phyloP scores from a whole-genome alignment of 2,888 invertebrate species.

The Cylindroiulus punctatus region DNA sequence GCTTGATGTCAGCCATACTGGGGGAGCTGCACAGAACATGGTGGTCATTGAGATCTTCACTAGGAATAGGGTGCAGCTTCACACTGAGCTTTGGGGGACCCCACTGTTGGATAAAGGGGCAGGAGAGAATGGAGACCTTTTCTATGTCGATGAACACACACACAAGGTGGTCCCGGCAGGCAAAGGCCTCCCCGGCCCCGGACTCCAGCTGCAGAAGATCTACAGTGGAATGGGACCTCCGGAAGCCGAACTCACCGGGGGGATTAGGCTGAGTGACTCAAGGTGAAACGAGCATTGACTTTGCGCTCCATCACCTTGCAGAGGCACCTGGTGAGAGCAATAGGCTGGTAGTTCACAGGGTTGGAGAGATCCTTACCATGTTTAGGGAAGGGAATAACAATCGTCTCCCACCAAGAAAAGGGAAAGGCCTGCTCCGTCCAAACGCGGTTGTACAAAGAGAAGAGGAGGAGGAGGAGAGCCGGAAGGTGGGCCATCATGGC shows the following conservation, averaged over 20 bases:
- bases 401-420: background rate
- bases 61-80: background rate
- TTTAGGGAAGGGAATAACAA: background rate
- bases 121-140: background rate
- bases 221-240: background rate
- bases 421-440: background rate
- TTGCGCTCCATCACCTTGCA: constrained; percentile 61
- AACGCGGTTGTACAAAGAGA: background rate
- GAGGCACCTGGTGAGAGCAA: constrained; percentile 61
- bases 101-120: background rate
- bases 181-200: background rate
- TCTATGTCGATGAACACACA: background rate
- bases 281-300: constrained; percentile 60
- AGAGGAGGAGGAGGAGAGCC: background rate
- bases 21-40: background rate
- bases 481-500: background rate
- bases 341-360: constrained; percentile 59
- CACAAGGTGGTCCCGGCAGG: background rate
- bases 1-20: background rate
- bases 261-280: constrained; percentile 58
- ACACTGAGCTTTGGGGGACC: background rate
- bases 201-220: background rate
- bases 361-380: background rate
- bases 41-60: background rate
- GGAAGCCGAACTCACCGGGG: constrained; percentile 56